Evolutionary conservation across 2,888 invertebrate species (phyloP).

Genomic region (Xylophagus ater): DNA sequence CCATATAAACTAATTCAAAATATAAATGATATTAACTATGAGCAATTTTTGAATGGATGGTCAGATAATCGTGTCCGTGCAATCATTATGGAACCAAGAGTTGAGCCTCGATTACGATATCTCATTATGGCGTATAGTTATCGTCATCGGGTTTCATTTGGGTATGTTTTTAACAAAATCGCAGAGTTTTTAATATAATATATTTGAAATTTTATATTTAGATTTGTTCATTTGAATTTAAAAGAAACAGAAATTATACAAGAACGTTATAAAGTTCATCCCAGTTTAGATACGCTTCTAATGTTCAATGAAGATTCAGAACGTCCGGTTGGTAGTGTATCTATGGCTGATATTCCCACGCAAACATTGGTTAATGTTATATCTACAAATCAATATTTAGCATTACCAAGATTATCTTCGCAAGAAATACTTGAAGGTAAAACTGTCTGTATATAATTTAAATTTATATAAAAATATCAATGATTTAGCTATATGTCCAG

Average conservation of each 20-base stretch:
- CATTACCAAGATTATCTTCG: conserved; percentile 82
- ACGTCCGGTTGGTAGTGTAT: conserved; percentile 72
- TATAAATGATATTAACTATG: conserved; percentile 61
- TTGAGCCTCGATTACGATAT: conserved; percentile 70
- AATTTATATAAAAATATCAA: neutral
- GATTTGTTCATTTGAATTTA: conserved; percentile 54
- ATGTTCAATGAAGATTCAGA: conserved; percentile 79
- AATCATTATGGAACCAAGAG: conserved; percentile 71
- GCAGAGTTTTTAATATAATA: neutral
- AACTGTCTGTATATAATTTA: conserved; percentile 3
- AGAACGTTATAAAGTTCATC: conserved; percentile 58
- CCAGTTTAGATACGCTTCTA: conserved; percentile 67
- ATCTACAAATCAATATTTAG: conserved; percentile 76
- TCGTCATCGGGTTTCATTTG: conserved; percentile 75
- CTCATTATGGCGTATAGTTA: conserved; percentile 80
- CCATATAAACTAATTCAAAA: conserved; percentile 66
- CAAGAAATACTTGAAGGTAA: conserved; percentile 52
- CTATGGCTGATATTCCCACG: conserved; percentile 82
- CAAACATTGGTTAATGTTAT: conserved; percentile 81
- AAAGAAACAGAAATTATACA: conserved; percentile 52
- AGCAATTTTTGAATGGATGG: conserved; percentile 77
- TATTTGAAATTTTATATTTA: conserved; percentile 29
- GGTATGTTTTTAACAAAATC: conserved; percentile 41
- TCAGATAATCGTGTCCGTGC: conserved; percentile 85
- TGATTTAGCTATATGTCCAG: conserved; percentile 58